Base-by-base conservation (phyloP, 2,113 vertebrate genomes). In the Syngnathoides biaculeatus region DNA sequence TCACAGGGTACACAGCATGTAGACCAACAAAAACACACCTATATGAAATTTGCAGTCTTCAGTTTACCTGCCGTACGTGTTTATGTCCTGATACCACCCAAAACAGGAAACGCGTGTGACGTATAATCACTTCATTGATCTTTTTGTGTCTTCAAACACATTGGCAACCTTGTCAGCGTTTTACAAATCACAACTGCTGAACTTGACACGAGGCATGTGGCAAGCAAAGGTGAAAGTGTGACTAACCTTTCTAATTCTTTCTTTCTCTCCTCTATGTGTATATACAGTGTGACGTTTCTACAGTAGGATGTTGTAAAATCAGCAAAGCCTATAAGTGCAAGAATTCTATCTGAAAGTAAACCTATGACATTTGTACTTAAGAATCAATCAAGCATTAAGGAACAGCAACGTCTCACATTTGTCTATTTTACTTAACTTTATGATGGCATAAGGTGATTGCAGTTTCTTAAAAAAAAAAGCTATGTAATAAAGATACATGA, bases 401-500 rank as follows among this genome's bases (percentile, higher is more conserved):
- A 70, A 77, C 78, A 63, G 67, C 78, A 69, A 80, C 79, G 84
- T 83, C 73, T 73, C 68, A 15, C 69, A 75, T 67, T 73, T 45
- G 64, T 71, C 68, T 78, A 77, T 82, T 85, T 76, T 71, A 55
- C 30, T 72, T 83, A 70, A 65, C 74, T 88, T 89, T 86, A 77
- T 86, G 77, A 86, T 85, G 68, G 69, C 84, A 84, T 87, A 80
- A 84, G 69, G 77, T 87, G 68, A 84, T 78, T 85, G 74, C 83
- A 83, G 80, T 86, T 66, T n/a, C 72, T 90, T 91, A 88, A 74
- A 86, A 56, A 75, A n/a, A 35, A 43, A 43, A 65, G 20, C 66
- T 73, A 84, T 87, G 84, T 88, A 73, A 70, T 75, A 84, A 90
- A 89, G 83, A 73, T 84, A 84, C 80, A 71, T 82, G 84, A 86